Evolutionary conservation across 30 jellyfish, hydroid and myxozoan genomes (phyloP), one percentile per base, ranked within the genome.

Genomic region (Mastigias papua): DNA sequence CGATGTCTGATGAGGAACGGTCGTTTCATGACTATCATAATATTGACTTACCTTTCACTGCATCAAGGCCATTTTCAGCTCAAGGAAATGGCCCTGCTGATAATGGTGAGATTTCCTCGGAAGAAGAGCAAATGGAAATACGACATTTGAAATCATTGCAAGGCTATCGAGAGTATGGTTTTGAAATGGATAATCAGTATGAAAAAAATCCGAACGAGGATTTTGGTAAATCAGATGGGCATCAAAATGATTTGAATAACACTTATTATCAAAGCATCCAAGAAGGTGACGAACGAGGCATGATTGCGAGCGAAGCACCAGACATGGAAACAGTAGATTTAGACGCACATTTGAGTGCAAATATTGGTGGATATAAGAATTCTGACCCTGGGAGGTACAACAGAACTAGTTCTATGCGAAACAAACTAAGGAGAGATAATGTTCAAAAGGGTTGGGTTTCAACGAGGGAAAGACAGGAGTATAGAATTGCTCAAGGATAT

Each of bases 261-360:
- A n/a, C n/a, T n/a, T n/a, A n/a, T n/a, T n/a, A n/a, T n/a, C n/a
- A n/a, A n/a, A n/a, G n/a, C n/a, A n/a, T n/a, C n/a, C n/a, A n/a
- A n/a, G n/a, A n/a, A n/a, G 77, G 28, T 25, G 48, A 13, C 42
- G 16, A 17, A 26, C 42, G 16, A 21, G 34, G 35, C 46, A 65
- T 65, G 77, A 22, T 22, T 65, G 77, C 48, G 13, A 65, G 42
- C 16, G 77, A 65, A 25, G 77, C 16, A 13, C 77, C 77, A 1
- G 5, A 21, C 13, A 2, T 1, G 10, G 77, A 10, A 9, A 13
- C 42, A 10, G 28, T 6, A 48, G 75, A 54, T 6, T 16, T 16
- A n/a, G n/a, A n/a, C n/a, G n/a, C n/a, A n/a, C n/a, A n/a, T n/a
- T n/a, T n/a, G n/a, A n/a, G n/a, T n/a, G n/a, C n/a, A n/a, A n/a